phyloP scores from a whole-genome alignment of 2,113 vertebrate genomes.

The Myiopsitta monachus region DNA sequence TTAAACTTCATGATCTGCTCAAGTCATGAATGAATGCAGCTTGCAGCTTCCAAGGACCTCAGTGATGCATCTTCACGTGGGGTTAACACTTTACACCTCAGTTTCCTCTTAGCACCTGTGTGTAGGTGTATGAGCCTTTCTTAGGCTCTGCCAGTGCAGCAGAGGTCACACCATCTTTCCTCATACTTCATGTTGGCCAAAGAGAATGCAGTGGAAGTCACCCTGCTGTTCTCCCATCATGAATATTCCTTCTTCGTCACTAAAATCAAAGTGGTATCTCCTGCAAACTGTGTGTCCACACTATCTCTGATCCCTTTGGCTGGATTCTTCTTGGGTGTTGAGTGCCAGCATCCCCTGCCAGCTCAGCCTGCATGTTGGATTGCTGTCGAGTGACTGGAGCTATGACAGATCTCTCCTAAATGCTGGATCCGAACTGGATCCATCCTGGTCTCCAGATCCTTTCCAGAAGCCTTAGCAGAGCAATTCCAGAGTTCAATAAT shows the following conservation, averaged over 20 bases:
- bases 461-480: slow-evolving; percentile 7
- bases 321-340: background rate
- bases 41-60: background rate
- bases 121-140: background rate
- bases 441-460: background rate
- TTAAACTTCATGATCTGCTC: background rate
- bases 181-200: background rate
- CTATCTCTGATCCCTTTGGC: background rate
- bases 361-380: background rate
- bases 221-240: background rate
- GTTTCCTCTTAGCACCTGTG: background rate
- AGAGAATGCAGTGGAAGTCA: background rate
- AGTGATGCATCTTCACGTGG: background rate
- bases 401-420: background rate
- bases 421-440: slow-evolving; percentile 2
- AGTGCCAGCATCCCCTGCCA: background rate
- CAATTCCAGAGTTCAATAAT: slow-evolving; percentile 39
- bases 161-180: background rate
- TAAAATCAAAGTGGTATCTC: background rate
- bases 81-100: background rate
- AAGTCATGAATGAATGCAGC: background rate
- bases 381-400: background rate
- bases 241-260: background rate
- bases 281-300: background rate
- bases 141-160: background rate